Evolutionary conservation across 2,797 vertebrate genomes (phyloP).

Genomic region (Triplophysa yarkandensis): DNA sequence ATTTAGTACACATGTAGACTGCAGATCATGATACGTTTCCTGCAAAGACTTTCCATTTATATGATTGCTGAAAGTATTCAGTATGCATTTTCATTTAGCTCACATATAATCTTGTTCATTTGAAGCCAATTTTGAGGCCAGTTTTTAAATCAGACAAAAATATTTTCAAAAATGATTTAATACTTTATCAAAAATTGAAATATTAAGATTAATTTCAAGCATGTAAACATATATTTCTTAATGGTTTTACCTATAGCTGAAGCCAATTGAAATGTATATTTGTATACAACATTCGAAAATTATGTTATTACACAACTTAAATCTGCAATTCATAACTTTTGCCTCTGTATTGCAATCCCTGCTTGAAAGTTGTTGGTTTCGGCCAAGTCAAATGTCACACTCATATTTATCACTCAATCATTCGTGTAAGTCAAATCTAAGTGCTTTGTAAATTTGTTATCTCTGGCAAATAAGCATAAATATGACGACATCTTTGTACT

Average conservation of each 20-base stretch:
- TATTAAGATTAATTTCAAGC: neutral
- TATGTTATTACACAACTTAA: too few species aligned
- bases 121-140: too few species aligned
- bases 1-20: neutral
- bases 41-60: neutral
- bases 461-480: too few species aligned
- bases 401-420: too few species aligned
- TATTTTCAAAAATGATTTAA: neutral
- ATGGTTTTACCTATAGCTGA: neutral
- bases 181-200: neutral
- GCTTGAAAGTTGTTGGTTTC: too few species aligned
- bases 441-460: too few species aligned
- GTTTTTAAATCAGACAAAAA: too few species aligned
- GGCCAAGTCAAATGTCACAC: too few species aligned
- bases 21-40: neutral
- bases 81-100: neutral
- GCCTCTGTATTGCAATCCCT: neutral
- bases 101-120: neutral
- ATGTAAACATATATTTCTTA: neutral
- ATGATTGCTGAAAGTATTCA: neutral
- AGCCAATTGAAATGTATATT: neutral
- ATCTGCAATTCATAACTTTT: neutral
- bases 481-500: too few species aligned
- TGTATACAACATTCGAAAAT: neutral
- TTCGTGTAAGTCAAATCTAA: too few species aligned